Percentiles rank a stretch among this genome's conserved stretches.
phyloP scores from a whole-genome alignment of 1,140 invertebrate genomes.

The Drosophila pseudoobscura region DNA sequence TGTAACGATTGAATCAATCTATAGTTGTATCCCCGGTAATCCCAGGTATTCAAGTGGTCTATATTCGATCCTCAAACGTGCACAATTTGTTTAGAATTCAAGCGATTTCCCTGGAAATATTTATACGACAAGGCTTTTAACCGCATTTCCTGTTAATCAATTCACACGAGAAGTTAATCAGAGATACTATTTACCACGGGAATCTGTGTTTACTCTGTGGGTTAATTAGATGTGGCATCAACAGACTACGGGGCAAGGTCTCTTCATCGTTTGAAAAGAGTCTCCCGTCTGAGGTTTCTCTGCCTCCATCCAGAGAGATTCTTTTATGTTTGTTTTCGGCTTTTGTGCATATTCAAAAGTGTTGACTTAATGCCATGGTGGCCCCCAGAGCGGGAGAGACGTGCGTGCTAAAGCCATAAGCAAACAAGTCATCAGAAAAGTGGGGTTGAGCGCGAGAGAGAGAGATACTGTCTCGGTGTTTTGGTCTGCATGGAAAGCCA shows the following conservation, averaged over 20 bases:
- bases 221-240: constrained; percentile 52
- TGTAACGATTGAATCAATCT: too few species aligned
- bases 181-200: constrained; percentile 10
- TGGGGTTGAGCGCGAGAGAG: constrained; percentile 1
- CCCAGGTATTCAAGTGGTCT: too few species aligned
- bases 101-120: constrained; percentile 38
- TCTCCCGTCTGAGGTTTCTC: not conserved
- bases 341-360: constrained; percentile 46
- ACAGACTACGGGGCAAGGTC: constrained; percentile 3
- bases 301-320: constrained; percentile 13
- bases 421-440: constrained; percentile 34
- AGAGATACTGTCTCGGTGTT: too few species aligned
- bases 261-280: too few species aligned
- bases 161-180: constrained; percentile 50
- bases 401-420: constrained; percentile 41
- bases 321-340: constrained; percentile 34
- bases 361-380: constrained; percentile 42
- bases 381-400: constrained; percentile 9
- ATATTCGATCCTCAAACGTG: not conserved
- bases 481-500: constrained; percentile 22
- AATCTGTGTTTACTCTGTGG: constrained; percentile 33
- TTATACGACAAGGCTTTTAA: constrained; percentile 27
- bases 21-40: too few species aligned
- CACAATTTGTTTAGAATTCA: constrained; percentile 15
- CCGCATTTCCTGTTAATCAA: constrained; percentile 38